phyloP scores from a whole-genome alignment of 1,140 invertebrate species.

The Lepidurus apus region DNA sequence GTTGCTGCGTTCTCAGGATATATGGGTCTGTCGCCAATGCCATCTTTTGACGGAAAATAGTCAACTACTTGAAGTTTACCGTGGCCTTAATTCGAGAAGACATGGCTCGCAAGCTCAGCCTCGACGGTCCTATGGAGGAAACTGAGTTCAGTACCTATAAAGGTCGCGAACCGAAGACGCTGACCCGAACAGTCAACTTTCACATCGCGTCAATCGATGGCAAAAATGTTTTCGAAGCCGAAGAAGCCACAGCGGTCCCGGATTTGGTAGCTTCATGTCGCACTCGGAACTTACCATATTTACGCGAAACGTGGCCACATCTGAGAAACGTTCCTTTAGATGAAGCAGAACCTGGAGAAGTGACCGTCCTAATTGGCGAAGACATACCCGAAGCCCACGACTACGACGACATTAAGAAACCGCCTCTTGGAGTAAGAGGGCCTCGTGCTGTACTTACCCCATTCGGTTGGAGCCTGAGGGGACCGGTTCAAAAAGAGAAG shows the following conservation, averaged over 20 bases:
- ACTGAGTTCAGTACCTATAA: no score
- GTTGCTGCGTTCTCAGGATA: no score
- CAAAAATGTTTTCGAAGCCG: background rate
- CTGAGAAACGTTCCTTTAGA: background rate
- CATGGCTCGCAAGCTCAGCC: no score
- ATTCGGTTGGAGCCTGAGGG: background rate
- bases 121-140: no score
- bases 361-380: background rate
- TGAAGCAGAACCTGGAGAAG: slow-evolving; percentile 18
- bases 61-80: no score
- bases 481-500: no score
- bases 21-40: no score
- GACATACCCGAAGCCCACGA: slow-evolving; percentile 24
- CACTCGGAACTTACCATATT: background rate
- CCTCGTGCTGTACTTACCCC: background rate
- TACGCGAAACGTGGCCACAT: background rate
- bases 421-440: slow-evolving; percentile 1
- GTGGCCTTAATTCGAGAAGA: no score
- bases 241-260: background rate
- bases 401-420: background rate
- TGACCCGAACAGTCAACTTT: no score
- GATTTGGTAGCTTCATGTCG: background rate
- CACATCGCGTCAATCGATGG: no score
- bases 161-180: no score
- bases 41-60: no score